These are phyloP conservation scores for Nyctibius bracteatus DNA, from an alignment of 2,113 vertebrate genomes.

Conservation along the genomic window DNA sequence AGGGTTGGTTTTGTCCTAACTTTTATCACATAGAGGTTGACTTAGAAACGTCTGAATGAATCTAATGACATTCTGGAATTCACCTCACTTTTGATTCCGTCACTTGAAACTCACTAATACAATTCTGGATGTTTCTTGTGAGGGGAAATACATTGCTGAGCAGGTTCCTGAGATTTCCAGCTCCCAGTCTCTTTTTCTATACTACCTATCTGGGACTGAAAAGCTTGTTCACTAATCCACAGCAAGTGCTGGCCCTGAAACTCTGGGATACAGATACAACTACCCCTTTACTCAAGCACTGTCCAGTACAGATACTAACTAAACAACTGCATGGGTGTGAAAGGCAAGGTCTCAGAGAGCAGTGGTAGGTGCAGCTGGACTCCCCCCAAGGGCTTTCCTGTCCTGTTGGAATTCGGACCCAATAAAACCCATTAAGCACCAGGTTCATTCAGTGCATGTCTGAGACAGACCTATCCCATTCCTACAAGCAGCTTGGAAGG, in stretches of 20 bases:
- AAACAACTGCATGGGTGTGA: accelerated
- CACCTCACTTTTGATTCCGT: not conserved
- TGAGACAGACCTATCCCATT: not conserved
- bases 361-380: not conserved
- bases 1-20: not conserved
- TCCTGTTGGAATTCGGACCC: not conserved
- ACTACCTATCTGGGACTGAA: not conserved
- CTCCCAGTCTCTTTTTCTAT: not conserved
- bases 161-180: not conserved
- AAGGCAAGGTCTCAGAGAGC: not conserved
- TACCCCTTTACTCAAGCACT: not conserved
- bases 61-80: not conserved
- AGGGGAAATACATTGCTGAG: not conserved
- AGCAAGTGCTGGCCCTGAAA: not conserved
- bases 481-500: not conserved
- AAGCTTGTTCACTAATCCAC: not conserved
- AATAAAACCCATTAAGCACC: not conserved
- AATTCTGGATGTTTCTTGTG: not conserved
- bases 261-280: not conserved
- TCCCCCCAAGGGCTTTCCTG: not conserved
- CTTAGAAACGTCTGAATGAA: not conserved
- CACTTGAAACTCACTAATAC: not conserved
- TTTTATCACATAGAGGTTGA: not conserved
- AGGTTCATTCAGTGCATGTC: not conserved
- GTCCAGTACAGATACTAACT: not conserved